Conservation (phyloP, 1,140 invertebrate species). For the Calycopis cecrops region DNA sequence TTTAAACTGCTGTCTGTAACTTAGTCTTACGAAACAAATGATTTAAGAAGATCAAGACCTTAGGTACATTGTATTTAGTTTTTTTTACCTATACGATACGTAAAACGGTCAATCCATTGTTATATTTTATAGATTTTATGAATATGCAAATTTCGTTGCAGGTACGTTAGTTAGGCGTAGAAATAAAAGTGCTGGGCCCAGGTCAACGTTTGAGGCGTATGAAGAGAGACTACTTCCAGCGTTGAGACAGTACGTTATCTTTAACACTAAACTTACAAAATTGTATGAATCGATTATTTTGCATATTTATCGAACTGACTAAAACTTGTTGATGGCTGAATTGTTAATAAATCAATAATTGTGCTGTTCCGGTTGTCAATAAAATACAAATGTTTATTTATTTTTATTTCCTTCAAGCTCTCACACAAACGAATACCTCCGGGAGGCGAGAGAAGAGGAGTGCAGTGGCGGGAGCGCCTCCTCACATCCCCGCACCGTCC, state of each 20-base stretch:
- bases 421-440: conserved; percentile 85
- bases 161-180: conserved; percentile 77
- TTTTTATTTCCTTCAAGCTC: conserved; percentile 71
- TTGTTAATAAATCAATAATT: not conserved
- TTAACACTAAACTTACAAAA: not conserved
- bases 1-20: too few species aligned
- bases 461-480: conserved; percentile 73
- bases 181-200: conserved; percentile 84
- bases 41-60: too few species aligned
- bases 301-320: too few species aligned
- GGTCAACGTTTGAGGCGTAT: conserved; percentile 89
- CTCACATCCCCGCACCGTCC: conserved; percentile 34
- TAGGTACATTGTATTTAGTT: too few species aligned
- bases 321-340: not conserved
- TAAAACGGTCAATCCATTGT: too few species aligned
- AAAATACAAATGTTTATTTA: not conserved
- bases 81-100: too few species aligned
- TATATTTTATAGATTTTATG: too few species aligned
- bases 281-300: too few species aligned
- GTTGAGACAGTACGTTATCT: conserved; percentile 82
- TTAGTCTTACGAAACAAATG: too few species aligned
- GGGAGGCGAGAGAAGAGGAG: conserved; percentile 80
- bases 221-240: conserved; percentile 90
- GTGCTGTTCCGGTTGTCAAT: too few species aligned
- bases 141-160: conserved; percentile 14